Percentiles rank a stretch among this genome's conserved stretches.
These are phyloP conservation scores for Kryphioiulus occultus DNA, from an alignment of 2,888 invertebrate species.

Conservation along the genomic window DNA sequence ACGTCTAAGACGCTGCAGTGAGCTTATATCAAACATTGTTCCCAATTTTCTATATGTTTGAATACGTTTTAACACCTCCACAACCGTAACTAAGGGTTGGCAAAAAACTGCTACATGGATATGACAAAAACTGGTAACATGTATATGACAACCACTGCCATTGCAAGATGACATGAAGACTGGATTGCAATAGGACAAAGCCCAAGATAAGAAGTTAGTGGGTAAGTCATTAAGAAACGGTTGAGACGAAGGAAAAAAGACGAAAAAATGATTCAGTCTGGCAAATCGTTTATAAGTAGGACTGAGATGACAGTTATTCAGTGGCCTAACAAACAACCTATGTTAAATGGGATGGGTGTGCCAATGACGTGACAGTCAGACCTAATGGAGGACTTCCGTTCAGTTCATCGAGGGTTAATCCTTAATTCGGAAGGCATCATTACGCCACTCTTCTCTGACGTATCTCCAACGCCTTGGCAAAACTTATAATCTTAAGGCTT, in stretches of 20 bases:
- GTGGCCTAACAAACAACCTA: background rate
- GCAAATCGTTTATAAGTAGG: background rate
- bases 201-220: background rate
- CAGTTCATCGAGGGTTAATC: conserved; percentile 5
- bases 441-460: background rate
- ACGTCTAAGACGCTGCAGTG: too few relatives aligned
- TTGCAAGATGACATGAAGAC: too few relatives aligned
- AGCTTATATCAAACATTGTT: too few relatives aligned
- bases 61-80: too few relatives aligned
- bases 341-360: background rate
- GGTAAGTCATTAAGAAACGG: background rate
- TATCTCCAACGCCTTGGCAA: background rate
- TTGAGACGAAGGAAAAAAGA: too few relatives aligned
- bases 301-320: background rate
- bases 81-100: too few relatives aligned
- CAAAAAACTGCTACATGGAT: too few relatives aligned
- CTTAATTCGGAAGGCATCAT: conserved; percentile 5
- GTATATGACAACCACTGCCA: too few relatives aligned
- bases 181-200: too few relatives aligned
- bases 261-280: background rate
- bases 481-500: background rate
- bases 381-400: conserved; percentile 5
- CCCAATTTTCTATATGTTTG: too few relatives aligned
- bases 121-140: too few relatives aligned
- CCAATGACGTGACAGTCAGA: background rate